Base-by-base conservation (phyloP, 2,113 vertebrate genomes). In the Trachemys scripta region DNA sequence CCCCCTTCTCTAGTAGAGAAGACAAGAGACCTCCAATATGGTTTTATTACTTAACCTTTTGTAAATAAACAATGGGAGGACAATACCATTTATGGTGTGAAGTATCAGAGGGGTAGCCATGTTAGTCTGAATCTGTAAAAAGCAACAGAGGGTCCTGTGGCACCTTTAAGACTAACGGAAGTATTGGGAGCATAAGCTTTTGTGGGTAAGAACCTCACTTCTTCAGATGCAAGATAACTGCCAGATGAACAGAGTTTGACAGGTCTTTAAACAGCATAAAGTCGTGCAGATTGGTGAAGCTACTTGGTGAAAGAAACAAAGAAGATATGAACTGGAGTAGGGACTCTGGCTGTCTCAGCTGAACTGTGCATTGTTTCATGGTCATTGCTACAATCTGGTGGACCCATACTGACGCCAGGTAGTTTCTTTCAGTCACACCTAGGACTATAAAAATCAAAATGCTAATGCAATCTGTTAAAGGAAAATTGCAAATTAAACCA, bases 41-140 rank as follows among this genome's bases (percentile, higher is more conserved):
- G 95, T 82, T 98, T 97, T 56, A 90, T 93, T 86, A 93, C n/a
- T 42, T 3, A 20, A 9, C 1, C 11, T 75, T 94, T 82, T 92
- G 75, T 80, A 86, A 93, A 88, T 85, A 94, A 94, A 96, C 38
- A 42, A 69, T 47, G 57, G 47, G 89, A 91, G 85, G 84, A 72
- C 89, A 54, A 53, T 54, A 53, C n/a, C 65, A 76, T 90, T 94
- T 95, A 79, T 90, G 88, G 82, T 45, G 65, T 76, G 31, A 42
- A 42, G 42, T 42, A 42, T 42, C 42, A 42, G 42, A 42, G 42
- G 42, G 42, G 42, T 42, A 42, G 42, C 42, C 42, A 4, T 42
- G 42, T 42, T 42, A 42, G 42, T 42, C 42, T 42, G 42, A 42
- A 42, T 42, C 42, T 42, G 42, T 42, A 42, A 42, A 42, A 42